Evolutionary conservation across 1,140 invertebrate genomes (phyloP).

Genomic region (fruit fly (Drosophila melanogaster)): Release_6_plus_ISO1_MT NT_033779.5:15578501-15579000

Average conservation of each 20-base stretch:
- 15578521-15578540: constrained; percentile 4
- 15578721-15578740: too few species aligned
- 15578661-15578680: too few species aligned
- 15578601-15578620: neutral
- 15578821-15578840: constrained; percentile 78
- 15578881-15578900: constrained; percentile 30
- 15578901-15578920: neutral
- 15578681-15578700: too few species aligned
- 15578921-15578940: constrained; percentile 32
- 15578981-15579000: constrained; percentile 39
- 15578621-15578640: too few species aligned
- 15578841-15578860: constrained; percentile 56
- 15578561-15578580: constrained; percentile 69
- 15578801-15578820: constrained; percentile 25
- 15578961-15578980: constrained; percentile 33
- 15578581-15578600: constrained; percentile 61
- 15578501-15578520: neutral
- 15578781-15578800: constrained; percentile 2
- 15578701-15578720: too few species aligned
- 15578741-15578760: too few species aligned
- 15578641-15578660: too few species aligned
- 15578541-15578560: constrained; percentile 72
- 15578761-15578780: too few species aligned
- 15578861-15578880: neutral
- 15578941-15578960: constrained; percentile 75